Conservation (phyloP, 2,113 vertebrate species). For the Poeciliopsis retropinna region DNA sequence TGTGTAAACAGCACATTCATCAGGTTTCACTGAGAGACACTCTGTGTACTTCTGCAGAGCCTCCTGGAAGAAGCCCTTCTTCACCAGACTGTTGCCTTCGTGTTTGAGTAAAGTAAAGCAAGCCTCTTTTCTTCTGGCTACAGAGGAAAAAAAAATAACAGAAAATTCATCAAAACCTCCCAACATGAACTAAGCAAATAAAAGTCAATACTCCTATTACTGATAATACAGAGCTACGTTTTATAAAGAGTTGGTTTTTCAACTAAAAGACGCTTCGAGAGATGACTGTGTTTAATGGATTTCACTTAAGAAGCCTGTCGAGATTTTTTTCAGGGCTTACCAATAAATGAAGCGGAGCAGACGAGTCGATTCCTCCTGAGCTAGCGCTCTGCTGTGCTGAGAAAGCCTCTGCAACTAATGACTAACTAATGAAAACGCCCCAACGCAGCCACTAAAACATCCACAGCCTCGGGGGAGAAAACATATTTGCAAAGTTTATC, state of each 20-base stretch:
- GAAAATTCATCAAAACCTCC: background rate
- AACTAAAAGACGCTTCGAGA: background rate
- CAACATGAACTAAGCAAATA: background rate
- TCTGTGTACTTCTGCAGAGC: constrained; percentile 89
- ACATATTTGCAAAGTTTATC: background rate
- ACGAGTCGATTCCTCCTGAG: constrained; percentile 37
- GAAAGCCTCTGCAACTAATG: constrained; percentile 24
- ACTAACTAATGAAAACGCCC: background rate
- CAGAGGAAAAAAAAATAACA: background rate
- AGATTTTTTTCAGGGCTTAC: constrained; percentile 19
- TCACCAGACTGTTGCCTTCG: constrained; percentile 89
- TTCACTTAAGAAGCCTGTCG: constrained; percentile 14
- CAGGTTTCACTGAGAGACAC: constrained; percentile 85
- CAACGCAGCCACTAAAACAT: constrained; percentile 1
- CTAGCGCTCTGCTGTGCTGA: constrained; percentile 43
- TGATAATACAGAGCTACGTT: background rate
- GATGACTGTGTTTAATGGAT: background rate
- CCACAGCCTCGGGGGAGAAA: background rate
- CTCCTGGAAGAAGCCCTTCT: constrained; percentile 83
- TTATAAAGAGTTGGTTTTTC: background rate
- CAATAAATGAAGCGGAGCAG: constrained; percentile 27
- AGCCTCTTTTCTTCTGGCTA: constrained; percentile 77
- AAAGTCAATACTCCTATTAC: background rate
- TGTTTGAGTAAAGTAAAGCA: constrained; percentile 84
- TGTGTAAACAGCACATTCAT: constrained; percentile 89